Percentiles rank a stretch among this genome's conserved stretches.
phyloP scores from a whole-genome alignment of 2,113 vertebrate genomes.

The Coracopsis vasa region DNA sequence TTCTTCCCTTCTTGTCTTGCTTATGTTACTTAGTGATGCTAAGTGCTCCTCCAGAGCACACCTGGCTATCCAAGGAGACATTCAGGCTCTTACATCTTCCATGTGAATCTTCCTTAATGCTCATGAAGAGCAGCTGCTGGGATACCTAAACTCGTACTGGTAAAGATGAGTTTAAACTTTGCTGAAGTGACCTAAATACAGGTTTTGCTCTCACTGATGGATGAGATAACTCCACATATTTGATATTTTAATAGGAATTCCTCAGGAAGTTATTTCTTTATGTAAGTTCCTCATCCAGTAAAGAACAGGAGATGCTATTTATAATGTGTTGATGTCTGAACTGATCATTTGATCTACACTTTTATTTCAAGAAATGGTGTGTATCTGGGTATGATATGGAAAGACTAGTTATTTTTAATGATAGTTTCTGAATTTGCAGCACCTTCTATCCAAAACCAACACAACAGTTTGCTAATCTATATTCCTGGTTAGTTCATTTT shows the following conservation, averaged over 20 bases:
- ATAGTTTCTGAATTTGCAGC: not conserved
- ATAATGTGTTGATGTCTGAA: not conserved
- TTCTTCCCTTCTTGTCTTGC: not conserved
- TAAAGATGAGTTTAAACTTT: not conserved
- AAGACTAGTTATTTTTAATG: not conserved
- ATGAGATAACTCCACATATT: not conserved
- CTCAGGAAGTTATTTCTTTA: not conserved
- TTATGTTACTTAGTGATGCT: not conserved
- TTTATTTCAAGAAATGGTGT: not conserved
- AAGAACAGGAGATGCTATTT: not conserved
- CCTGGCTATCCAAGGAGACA: not conserved
- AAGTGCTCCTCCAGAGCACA: not conserved
- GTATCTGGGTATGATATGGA: too few species aligned
- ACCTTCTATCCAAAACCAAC: not conserved
- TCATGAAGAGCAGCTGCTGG: not conserved
- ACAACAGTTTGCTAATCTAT: not conserved
- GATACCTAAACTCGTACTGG: not conserved
- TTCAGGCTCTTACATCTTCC: not conserved
- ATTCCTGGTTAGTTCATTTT: not conserved
- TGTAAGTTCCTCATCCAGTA: not conserved
- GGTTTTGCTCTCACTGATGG: too few species aligned
- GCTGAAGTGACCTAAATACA: not conserved
- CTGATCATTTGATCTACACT: not conserved
- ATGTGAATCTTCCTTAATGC: not conserved
- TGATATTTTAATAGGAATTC: not conserved